phyloP scores from a whole-genome alignment of 2,797 vertebrate genomes.

The Macroramphosus scolopax region DNA sequence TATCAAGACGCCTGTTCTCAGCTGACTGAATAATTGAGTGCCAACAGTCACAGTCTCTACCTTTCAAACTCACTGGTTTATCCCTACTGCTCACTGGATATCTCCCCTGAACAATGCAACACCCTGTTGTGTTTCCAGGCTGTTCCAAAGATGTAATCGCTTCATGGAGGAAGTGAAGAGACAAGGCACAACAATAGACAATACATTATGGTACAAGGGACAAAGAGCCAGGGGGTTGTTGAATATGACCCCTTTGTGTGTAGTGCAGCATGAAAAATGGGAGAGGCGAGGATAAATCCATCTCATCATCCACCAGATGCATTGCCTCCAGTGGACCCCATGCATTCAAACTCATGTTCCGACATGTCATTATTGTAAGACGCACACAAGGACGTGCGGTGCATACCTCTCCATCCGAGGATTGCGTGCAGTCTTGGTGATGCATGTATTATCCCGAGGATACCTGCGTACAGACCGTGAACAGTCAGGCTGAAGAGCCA shows the following conservation, averaged over 20 bases:
- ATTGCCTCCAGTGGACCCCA: conserved; percentile 37
- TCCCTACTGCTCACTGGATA: conserved; percentile 37
- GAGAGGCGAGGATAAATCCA: conserved; percentile 39
- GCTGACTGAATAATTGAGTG: conserved; percentile 23
- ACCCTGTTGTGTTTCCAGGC: conserved; percentile 45
- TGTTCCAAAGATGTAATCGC: conserved; percentile 52
- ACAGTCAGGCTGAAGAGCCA: conserved; percentile 49
- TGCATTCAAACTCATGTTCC: conserved; percentile 44
- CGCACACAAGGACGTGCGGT: conserved; percentile 24
- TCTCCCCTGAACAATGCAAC: conserved; percentile 49
- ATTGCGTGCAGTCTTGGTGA: conserved; percentile 19
- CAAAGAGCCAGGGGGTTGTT: conserved; percentile 44
- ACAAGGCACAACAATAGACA: conserved; percentile 48
- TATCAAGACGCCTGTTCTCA: no score
- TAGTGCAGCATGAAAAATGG: conserved; percentile 37
- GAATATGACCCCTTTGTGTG: conserved; percentile 57
- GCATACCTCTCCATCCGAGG: conserved; percentile 5
- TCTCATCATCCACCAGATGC: conserved; percentile 58
- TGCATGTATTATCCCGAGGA: conserved; percentile 32
- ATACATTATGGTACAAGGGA: conserved; percentile 50
- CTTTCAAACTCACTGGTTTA: conserved; percentile 36
- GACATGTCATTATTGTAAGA: conserved; percentile 47
- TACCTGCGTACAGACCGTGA: conserved; percentile 15
- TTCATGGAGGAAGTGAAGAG: conserved; percentile 40
- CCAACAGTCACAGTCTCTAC: conserved; percentile 27